Evolutionary conservation across 2,113 vertebrate species (phyloP), one percentile per base, ranked within the genome.

Genomic region (Pseudolaguvia tuberculata): DNA sequence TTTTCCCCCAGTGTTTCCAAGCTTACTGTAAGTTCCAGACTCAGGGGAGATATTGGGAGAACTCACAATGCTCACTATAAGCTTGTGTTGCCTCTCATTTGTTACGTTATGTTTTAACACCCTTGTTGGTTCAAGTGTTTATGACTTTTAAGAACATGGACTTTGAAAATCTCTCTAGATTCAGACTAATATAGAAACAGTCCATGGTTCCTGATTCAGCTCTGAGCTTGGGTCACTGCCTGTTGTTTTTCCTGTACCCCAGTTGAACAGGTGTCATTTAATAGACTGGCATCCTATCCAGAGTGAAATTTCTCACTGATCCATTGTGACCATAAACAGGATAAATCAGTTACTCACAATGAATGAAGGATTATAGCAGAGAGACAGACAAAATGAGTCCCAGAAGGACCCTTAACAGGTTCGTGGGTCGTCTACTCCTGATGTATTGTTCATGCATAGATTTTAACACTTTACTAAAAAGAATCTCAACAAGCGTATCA

Each of bases 1-100:
- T 65, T 55, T 62, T 73, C 66, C 58, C 51, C 57, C 20, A 45
- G n/a, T 39, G 31, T 72, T 72, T 47, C 55, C 35, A 67, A 31
- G 65, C 68, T 81, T 80, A 79, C 76, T 61, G 81, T 78, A 74
- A 83, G 61, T 27, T 29, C 25, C 11, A 67, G 47, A 76, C 75
- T 27, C 72, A 35, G 27, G 62, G 71, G 59, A 76, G 73, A 76
- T 58, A 62, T 48, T 63, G 48, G 35, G 61, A 72, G 68, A 58
- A 66, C 57, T 78, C 52, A 21, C 66, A 31, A 69, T 23, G 51
- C 52, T 66, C 13, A 13, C 58, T 45, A n/a, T 52, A 23, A 47
- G 50, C 71, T 75, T 58, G 20, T 4, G 18, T 20, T 21, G 35
- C 3, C 48, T 20, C 39, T 68, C 31, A 15, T 42, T 77, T 72